phyloP scores from a whole-genome alignment of 2,888 invertebrate species.

The Hyles lineata region DNA sequence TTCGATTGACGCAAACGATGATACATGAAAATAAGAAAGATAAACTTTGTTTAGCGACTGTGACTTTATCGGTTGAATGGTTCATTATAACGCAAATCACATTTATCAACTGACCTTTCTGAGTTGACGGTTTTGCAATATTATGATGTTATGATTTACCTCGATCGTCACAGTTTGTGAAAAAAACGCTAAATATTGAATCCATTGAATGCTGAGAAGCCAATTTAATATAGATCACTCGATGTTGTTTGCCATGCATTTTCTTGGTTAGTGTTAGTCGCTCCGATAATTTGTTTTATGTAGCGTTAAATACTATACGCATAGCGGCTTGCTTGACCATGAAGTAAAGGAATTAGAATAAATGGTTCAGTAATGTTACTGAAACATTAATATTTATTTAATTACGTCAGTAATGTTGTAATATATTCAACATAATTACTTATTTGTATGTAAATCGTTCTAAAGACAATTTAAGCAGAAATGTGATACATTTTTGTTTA shows the following conservation, averaged over 20 bases:
- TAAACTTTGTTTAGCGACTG: slow-evolving; percentile 45
- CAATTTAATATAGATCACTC: background rate
- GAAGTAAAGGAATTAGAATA: slow-evolving; percentile 23
- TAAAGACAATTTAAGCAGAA: slow-evolving; percentile 5
- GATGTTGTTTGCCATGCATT: background rate
- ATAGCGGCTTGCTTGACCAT: slow-evolving; percentile 1
- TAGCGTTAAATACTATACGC: background rate
- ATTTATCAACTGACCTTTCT: slow-evolving; percentile 47
- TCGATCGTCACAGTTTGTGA: background rate
- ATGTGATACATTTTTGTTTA: slow-evolving; percentile 24
- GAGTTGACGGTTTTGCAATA: slow-evolving; percentile 48
- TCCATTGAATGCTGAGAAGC: slow-evolving; percentile 4
- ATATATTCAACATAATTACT: slow-evolving; percentile 11
- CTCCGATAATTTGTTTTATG: background rate
- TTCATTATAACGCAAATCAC: slow-evolving; percentile 42
- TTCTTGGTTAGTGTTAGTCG: background rate
- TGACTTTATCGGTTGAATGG: slow-evolving; percentile 35
- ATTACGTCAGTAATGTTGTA: slow-evolving; percentile 9
- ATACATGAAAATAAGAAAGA: slow-evolving; percentile 50
- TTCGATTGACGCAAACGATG: slow-evolving; percentile 58
- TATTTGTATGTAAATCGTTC: slow-evolving; percentile 14
- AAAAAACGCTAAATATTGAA: slow-evolving; percentile 4
- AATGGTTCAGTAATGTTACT: slow-evolving; percentile 34
- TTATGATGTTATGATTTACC: slow-evolving; percentile 52
- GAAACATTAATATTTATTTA: slow-evolving; percentile 10